These are phyloP conservation scores for Opisthocomus hoazin DNA, from an alignment of 2,113 vertebrate genomes.

Conservation along the genomic window DNA sequence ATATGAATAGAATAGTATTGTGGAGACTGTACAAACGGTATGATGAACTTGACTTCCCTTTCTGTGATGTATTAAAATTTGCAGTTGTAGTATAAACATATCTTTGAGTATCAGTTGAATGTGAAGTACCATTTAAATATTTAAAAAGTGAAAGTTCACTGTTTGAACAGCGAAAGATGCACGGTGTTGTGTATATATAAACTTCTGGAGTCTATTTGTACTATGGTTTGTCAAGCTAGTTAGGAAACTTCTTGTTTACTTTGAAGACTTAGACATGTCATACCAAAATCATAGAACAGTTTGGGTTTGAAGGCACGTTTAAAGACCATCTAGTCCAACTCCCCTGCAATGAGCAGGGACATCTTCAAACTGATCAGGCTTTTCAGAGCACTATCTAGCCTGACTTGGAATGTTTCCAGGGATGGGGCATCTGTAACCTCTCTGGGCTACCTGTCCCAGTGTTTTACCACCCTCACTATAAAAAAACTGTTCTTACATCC, in stretches of 20 bases:
- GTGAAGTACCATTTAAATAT: not conserved
- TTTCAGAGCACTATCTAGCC: no score
- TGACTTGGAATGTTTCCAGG: no score
- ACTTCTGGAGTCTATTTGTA: not conserved
- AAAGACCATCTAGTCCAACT: no score
- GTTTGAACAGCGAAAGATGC: not conserved
- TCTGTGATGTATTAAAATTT: not conserved
- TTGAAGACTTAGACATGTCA: fast-evolving
- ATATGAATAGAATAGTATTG: not conserved
- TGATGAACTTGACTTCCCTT: not conserved
- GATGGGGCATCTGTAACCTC: no score
- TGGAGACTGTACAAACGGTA: not conserved
- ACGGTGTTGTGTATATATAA: not conserved
- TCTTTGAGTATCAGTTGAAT: not conserved
- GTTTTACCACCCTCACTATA: no score
- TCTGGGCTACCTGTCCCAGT: no score
- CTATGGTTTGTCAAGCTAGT: not conserved
- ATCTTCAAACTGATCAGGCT: no score
- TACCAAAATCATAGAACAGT: no score
- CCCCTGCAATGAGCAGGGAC: no score
- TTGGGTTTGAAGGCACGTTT: no score
- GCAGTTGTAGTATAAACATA: not conserved
- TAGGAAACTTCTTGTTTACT: not conserved
- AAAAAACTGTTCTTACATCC: no score
- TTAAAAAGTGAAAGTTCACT: not conserved